phyloP scores from a whole-genome alignment of 2,797 vertebrate genomes.

The Pangasius krempfi region DNA sequence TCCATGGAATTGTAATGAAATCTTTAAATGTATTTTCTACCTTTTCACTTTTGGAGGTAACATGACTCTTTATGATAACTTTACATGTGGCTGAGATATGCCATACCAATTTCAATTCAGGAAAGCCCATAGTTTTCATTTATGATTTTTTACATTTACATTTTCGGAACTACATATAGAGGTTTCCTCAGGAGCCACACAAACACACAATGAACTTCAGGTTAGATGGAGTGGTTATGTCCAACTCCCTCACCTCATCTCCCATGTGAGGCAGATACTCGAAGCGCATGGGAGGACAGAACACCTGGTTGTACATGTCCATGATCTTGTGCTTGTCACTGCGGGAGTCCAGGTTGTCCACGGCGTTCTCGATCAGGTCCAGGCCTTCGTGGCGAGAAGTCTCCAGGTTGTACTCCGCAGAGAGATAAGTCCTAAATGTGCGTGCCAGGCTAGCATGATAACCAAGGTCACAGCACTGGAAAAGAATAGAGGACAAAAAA shows the following conservation, averaged over 20 bases:
- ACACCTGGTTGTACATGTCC: conserved; percentile 95
- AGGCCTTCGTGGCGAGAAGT: conserved; percentile 95
- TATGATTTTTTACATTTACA: no score
- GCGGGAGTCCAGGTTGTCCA: conserved; percentile 91
- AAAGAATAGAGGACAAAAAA: conserved; percentile 22
- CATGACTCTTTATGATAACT: background rate
- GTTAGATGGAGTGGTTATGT: background rate
- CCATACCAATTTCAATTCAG: background rate
- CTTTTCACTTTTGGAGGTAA: background rate
- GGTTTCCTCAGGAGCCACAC: background rate
- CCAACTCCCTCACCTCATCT: conserved; percentile 83
- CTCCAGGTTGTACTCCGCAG: conserved; percentile 96
- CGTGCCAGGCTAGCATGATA: conserved; percentile 94
- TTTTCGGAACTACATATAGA: no score
- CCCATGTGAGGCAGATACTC: conserved; percentile 99
- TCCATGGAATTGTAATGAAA: background rate
- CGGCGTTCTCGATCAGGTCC: conserved; percentile 90
- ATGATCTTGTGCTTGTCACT: conserved; percentile 96
- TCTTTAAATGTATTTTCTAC: background rate
- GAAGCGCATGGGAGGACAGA: conserved; percentile 94
- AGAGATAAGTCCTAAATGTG: conserved; percentile 94
- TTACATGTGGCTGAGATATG: background rate
- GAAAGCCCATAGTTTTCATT: background rate
- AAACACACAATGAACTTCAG: background rate
- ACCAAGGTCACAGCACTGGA: conserved; percentile 93